These are phyloP conservation scores for Halcyon chelicuti DNA, from an alignment of 2,797 vertebrate genomes.

Conservation along the genomic window DNA sequence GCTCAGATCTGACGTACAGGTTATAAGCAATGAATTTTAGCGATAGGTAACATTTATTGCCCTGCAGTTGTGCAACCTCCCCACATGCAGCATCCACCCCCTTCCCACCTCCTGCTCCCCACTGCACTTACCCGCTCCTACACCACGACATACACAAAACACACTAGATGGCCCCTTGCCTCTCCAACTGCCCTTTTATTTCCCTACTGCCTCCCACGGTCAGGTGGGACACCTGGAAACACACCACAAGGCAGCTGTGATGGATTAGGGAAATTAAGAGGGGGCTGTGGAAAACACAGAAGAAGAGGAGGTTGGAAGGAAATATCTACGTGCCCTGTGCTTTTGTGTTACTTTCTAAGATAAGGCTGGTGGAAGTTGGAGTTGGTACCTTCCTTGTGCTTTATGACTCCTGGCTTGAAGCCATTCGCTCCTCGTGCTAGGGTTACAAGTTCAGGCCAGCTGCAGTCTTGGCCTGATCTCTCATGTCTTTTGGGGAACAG, in stretches of 20 bases:
- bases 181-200: neutral
- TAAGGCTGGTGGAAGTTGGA: neutral
- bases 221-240: neutral
- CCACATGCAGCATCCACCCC: accelerated
- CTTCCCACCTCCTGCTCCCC: neutral
- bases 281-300: neutral
- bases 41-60: accelerated
- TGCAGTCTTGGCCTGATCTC: neutral
- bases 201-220: neutral
- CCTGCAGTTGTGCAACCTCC: accelerated
- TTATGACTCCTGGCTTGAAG: neutral
- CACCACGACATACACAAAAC: accelerated
- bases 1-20: neutral
- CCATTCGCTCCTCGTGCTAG: accelerated
- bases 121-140: neutral
- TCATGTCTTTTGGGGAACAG: neutral
- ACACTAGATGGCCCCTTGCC: accelerated
- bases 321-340: accelerated
- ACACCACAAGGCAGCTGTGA: neutral
- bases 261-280: neutral
- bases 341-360: neutral
- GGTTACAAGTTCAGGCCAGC: neutral
- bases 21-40: neutral
- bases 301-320: neutral
- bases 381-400: neutral